Conservation (phyloP, 2,888 invertebrate genomes). For the Euclidia mi region DNA sequence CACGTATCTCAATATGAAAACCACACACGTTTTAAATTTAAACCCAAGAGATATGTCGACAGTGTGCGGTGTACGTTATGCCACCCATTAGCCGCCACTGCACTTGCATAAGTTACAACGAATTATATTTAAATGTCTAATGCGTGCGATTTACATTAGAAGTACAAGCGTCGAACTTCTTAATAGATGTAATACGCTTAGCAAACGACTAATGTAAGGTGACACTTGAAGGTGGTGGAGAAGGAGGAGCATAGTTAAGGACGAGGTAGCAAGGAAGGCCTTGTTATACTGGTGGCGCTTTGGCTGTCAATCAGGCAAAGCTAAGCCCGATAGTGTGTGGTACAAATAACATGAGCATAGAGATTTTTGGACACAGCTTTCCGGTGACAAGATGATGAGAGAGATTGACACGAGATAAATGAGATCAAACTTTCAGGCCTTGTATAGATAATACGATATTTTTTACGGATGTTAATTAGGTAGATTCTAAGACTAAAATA, state of each 20-base stretch:
- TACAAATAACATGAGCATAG: constrained; percentile 53
- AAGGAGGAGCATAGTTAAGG: constrained; percentile 19
- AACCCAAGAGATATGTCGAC: constrained; percentile 51
- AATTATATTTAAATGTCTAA: constrained; percentile 83
- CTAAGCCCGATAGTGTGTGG: constrained; percentile 63
- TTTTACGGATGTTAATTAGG: no score
- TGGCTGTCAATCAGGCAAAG: constrained; percentile 82
- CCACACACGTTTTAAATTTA: constrained; percentile 51
- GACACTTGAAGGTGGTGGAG: constrained; percentile 48
- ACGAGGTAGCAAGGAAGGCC: constrained; percentile 52
- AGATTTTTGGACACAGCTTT: neutral
- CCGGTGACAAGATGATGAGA: no score
- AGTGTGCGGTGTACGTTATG: constrained; percentile 56
- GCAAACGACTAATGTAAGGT: constrained; percentile 62
- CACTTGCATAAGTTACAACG: constrained; percentile 81
- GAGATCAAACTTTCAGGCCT: no score
- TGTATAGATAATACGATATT: no score
- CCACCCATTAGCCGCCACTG: constrained; percentile 69
- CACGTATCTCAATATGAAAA: constrained; percentile 39
- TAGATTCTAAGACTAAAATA: no score
- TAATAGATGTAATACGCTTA: constrained; percentile 80
- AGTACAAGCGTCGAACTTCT: constrained; percentile 73
- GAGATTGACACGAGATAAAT: no score
- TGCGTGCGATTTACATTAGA: constrained; percentile 78
- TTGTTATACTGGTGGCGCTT: constrained; percentile 71